Evolutionary conservation across 2,113 vertebrate species (phyloP), one percentile per base, ranked within the genome.

Genomic region (Poeciliopsis occidentalis): DNA sequence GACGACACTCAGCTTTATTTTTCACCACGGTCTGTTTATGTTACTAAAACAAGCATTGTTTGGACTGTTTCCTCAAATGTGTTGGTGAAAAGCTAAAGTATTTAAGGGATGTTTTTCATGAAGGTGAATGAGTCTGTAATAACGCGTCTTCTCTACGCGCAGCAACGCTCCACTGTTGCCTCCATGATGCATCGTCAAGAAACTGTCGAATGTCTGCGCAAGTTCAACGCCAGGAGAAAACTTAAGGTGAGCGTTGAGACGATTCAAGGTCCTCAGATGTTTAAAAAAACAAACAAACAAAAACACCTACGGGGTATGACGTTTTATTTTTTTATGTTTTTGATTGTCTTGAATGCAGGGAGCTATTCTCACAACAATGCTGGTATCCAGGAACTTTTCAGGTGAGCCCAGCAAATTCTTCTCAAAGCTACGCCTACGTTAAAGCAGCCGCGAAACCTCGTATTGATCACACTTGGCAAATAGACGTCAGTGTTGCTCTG

Each of bases 131-230:
- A 26, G 24, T 13, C 10, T 65, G 34, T 24, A n/a, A 37, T 39
- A n/a, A 39, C 61, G 29, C 54, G 64, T 78, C 4, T 31, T 67
- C 31, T 84, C 26, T 57, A 5, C 30, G 13, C 89, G 66, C 92
- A 99, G 98, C 98, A 99, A 99, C 97, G 98, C 84, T 98, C 98
- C 72, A 99, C 98, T 7, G 98, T 99, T 7, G 98, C 98, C 70
- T 99, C 98, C 8, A 98, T 99, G 97, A 98, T 99, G 97, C 98
- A 99, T 89, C 97, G 98, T 63, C 98, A 99, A 85, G 98, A 99
- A 93, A 99, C 98, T 0, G 98, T 99, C 80, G 98, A 99, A 89
- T 99, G 98, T 91, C 95, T 99, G 92, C 96, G 98, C 81, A 99
- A 99, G 91, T 99, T 99, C 93, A 99, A 99, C 12, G 98, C 98